Evolutionary conservation across 2,797 vertebrate species (phyloP).

Genomic region (Lepidocolaptes lacrymiger): DNA sequence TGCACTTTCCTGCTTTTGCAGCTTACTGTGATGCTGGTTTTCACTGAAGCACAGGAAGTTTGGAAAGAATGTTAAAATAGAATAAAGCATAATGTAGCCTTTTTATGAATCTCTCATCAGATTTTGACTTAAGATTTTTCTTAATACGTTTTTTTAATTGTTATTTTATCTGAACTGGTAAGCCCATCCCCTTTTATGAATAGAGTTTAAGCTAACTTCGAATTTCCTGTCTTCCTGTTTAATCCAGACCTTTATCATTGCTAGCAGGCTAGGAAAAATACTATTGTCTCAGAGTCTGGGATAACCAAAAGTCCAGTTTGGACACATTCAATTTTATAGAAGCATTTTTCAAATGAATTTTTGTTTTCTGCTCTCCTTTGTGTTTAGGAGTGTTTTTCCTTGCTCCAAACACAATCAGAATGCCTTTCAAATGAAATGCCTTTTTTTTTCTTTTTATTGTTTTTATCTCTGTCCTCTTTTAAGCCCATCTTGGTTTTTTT

Average conservation of each 20-base stretch:
- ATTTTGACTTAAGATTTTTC: not conserved
- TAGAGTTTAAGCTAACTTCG: conserved; percentile 59
- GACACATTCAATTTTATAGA: conserved; percentile 7
- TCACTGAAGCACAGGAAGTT: not conserved
- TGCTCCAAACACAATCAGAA: not conserved
- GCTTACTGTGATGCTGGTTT: not conserved
- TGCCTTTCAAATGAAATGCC: not conserved
- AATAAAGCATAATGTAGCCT: not conserved
- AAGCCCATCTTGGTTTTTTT: not conserved
- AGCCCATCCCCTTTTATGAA: conserved; percentile 57
- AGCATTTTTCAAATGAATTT: conserved; percentile 2
- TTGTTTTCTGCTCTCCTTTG: conserved; percentile 12
- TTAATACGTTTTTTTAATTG: not conserved
- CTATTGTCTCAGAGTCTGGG: conserved; percentile 59
- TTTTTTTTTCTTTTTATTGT: no score
- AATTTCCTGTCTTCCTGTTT: conserved; percentile 73
- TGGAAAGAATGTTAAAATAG: conserved; percentile 17
- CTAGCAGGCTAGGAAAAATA: conserved; percentile 56
- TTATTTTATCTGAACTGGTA: conserved; percentile 50
- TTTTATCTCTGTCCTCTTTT: not conserved
- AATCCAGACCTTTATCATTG: conserved; percentile 65
- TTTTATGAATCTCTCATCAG: not conserved
- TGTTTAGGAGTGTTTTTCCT: not conserved
- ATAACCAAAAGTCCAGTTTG: conserved; percentile 27
- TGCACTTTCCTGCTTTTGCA: not conserved